Evolutionary conservation across 2,888 invertebrate genomes (phyloP).

Genomic region (Cephonodes hylas): DNA sequence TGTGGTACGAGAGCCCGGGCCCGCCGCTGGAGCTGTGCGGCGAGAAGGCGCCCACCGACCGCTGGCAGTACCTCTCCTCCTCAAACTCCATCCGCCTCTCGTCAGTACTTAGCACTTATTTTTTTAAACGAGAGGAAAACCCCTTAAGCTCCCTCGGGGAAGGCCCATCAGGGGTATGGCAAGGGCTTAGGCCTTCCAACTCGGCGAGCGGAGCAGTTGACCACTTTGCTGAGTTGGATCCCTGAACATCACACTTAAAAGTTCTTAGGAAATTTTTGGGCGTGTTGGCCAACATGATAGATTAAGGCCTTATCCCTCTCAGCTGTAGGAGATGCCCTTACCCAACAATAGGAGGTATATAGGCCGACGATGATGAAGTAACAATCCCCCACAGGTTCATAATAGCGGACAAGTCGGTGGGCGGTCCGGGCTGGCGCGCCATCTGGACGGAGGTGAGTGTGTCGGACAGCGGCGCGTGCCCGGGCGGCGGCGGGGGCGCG

Average conservation of each 20-base stretch:
- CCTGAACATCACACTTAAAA: no score
- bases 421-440: conserved; percentile 95
- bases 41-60: conserved; percentile 87
- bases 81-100: conserved; percentile 93
- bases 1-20: conserved; percentile 91
- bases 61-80: conserved; percentile 92
- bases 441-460: conserved; percentile 96
- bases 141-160: no score
- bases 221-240: no score
- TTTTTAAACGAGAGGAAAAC: no score
- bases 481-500: conserved; percentile 43
- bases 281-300: neutral
- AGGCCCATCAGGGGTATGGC: no score
- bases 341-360: neutral
- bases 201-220: no score
- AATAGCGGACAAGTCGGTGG: conserved; percentile 96
- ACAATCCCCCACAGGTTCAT: conserved; percentile 86
- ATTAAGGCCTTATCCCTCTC: neutral
- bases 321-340: no score
- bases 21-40: conserved; percentile 95
- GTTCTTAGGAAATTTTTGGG: no score
- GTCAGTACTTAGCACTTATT: no score
- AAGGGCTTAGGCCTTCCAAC: no score
- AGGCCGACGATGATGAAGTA: neutral
- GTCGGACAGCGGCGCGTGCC: conserved; percentile 61